Percentiles rank a stretch among this genome's conserved stretches.
Conservation (phyloP, 2,888 invertebrate species). For the Andrena hattorfiana region DNA sequence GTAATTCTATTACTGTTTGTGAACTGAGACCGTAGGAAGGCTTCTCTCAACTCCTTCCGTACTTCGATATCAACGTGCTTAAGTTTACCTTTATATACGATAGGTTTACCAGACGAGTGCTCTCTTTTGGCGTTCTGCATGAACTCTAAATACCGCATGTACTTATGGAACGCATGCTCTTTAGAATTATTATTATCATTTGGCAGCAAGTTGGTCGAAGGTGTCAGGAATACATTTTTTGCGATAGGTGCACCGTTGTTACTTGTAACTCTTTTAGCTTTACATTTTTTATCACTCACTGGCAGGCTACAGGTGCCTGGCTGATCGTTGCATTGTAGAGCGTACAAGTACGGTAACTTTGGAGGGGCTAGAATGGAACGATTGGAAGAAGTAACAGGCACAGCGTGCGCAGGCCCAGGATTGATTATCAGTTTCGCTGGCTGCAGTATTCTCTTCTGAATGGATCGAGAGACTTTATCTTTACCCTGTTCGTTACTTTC, state of each 20-base stretch:
- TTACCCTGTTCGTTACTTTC: neutral
- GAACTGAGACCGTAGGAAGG: too few species aligned
- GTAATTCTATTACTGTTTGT: too few species aligned
- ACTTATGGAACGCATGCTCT: neutral
- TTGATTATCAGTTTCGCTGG: slow-evolving; percentile 48
- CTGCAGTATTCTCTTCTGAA: slow-evolving; percentile 16
- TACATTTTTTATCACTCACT: neutral
- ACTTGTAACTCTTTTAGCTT: neutral
- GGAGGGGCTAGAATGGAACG: slow-evolving; percentile 46
- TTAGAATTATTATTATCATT: neutral
- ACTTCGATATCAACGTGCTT: too few species aligned
- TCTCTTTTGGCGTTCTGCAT: neutral
- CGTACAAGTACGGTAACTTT: slow-evolving; percentile 21
- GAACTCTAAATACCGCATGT: slow-evolving; percentile 14
- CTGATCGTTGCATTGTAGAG: neutral
- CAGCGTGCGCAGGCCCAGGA: neutral
- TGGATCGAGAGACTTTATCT: neutral
- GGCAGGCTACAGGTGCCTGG: neutral
- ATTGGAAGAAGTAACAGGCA: neutral
- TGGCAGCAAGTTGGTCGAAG: neutral
- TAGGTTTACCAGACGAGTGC: neutral
- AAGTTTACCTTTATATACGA: neutral
- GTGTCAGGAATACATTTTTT: neutral
- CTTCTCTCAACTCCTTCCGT: too few species aligned
- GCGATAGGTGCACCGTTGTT: neutral